Evolutionary conservation across 2,113 vertebrate genomes (phyloP).

Genomic region (Gymnobelideus leadbeateri): DNA sequence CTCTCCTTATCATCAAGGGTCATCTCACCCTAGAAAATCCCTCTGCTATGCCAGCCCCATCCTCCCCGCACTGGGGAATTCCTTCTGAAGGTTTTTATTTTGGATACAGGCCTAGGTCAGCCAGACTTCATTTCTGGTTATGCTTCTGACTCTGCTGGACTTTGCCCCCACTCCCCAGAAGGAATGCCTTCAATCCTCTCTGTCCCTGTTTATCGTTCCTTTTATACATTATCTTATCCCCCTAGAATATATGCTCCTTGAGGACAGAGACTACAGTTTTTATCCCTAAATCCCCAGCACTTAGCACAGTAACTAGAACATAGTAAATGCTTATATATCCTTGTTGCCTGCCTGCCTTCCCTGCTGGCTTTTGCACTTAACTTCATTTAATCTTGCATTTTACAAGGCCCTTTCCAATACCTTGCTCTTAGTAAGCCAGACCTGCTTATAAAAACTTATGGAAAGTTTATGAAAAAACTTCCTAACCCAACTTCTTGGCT

Average conservation of each 20-base stretch:
- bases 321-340: neutral
- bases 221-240: neutral
- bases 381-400: slow-evolving; percentile 14
- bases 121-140: neutral
- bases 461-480: no score
- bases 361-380: neutral
- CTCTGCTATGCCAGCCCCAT: neutral
- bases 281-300: neutral
- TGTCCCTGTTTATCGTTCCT: neutral
- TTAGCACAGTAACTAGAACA: neutral
- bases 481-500: neutral
- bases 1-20: neutral
- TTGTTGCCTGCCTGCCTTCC: neutral
- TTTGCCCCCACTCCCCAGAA: neutral
- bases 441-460: neutral
- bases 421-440: neutral
- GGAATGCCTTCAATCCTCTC: neutral
- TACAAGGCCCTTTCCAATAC: neutral
- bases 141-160: neutral
- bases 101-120: neutral
- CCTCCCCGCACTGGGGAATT: neutral
- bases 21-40: neutral
- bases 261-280: neutral
- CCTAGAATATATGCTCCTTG: neutral
- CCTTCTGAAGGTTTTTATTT: neutral